Evolutionary conservation across 2,113 vertebrate genomes (phyloP).

Genomic region (Pristiophorus japonicus): DNA sequence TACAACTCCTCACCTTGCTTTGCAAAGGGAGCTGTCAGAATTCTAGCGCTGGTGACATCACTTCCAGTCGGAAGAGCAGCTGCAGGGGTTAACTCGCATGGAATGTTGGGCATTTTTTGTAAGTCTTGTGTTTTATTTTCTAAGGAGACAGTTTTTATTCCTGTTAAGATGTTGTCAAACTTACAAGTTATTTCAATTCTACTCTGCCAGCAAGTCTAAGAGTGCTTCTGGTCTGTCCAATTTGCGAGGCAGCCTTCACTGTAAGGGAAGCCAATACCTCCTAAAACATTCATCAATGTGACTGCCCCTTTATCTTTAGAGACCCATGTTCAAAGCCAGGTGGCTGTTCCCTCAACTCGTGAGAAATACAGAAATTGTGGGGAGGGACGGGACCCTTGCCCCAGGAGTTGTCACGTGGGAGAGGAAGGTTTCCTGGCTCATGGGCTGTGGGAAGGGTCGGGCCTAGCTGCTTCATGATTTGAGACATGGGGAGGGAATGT

Average conservation of each 20-base stretch:
- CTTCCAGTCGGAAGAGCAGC: conserved; percentile 42
- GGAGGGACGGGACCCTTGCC: neutral
- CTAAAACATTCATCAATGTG: neutral
- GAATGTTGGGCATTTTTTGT: conserved; percentile 35
- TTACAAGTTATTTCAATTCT: conserved; percentile 25
- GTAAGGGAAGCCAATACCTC: neutral
- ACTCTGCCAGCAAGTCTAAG: neutral
- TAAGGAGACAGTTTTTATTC: conserved; percentile 41
- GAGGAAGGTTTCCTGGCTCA: neutral
- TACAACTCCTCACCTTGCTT: conserved; percentile 45
- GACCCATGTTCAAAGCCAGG: no score
- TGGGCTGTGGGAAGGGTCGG: neutral
- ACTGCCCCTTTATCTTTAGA: neutral
- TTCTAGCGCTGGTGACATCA: conserved; percentile 40
- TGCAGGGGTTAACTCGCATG: neutral
- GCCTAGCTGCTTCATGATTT: neutral
- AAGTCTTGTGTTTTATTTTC: conserved; percentile 47
- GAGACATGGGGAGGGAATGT: no score
- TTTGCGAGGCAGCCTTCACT: neutral
- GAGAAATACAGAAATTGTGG: neutral
- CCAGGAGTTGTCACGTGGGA: neutral
- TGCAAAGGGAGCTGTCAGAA: conserved; percentile 43
- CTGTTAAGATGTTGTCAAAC: conserved; percentile 46
- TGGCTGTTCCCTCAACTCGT: neutral
- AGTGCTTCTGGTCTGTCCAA: neutral